These are phyloP conservation scores for Keiferia lycopersicella DNA, from an alignment of 2,888 invertebrate species.

Conservation along the genomic window DNA sequence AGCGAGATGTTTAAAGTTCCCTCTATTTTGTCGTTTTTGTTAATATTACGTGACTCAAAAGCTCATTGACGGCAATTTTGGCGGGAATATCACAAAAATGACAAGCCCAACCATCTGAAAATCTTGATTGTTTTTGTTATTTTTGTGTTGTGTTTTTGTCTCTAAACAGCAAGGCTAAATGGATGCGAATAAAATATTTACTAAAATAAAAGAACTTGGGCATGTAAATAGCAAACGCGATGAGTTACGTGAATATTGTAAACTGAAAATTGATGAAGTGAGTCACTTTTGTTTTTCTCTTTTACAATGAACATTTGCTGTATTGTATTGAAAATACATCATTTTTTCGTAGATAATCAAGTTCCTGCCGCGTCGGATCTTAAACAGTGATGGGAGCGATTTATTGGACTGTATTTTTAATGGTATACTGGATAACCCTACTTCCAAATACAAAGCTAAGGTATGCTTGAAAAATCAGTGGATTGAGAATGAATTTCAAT, in stretches of 20 bases:
- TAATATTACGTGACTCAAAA: not conserved
- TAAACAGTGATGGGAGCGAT: constrained; percentile 62
- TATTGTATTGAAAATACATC: not conserved
- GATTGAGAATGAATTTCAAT: not conserved
- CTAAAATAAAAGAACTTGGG: constrained; percentile 59
- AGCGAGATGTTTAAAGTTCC: not conserved
- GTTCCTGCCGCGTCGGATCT: constrained; percentile 54
- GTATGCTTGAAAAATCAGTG: constrained; percentile 39
- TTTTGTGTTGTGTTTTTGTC: constrained; percentile 1
- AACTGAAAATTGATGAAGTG: constrained; percentile 57
- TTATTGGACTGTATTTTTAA: constrained; percentile 62
- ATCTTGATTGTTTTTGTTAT: not conserved
- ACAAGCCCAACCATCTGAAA: not conserved
- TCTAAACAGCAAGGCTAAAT: constrained; percentile 38
- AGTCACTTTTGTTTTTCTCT: not conserved
- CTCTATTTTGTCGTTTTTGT: not conserved
- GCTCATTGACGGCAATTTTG: constrained; percentile 1
- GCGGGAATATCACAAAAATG: not conserved
- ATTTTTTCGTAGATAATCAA: constrained; percentile 53
- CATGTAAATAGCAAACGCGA: constrained; percentile 55
- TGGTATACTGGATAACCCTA: constrained; percentile 54
- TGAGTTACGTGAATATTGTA: constrained; percentile 59
- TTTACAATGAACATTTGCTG: not conserved
- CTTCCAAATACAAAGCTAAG: constrained; percentile 54
- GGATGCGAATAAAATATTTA: constrained; percentile 50